phyloP scores from a whole-genome alignment of 1,140 invertebrate genomes.

The Akabosia matsudoensis region DNA sequence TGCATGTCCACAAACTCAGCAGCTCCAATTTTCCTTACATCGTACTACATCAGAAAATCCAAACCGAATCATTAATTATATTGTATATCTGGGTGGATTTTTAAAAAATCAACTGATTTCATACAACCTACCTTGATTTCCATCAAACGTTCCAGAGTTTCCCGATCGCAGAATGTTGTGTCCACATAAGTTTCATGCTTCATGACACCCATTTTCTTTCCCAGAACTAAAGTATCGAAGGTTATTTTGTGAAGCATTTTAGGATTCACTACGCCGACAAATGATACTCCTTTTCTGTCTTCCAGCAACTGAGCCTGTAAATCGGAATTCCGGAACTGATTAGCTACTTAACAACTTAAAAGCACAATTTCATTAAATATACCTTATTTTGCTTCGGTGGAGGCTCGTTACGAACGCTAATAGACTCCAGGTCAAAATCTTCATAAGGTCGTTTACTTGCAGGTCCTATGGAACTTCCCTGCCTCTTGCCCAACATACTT shows the following conservation, averaged over 20 bases:
- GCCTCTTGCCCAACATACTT: constrained; percentile 1
- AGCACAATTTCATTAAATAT: no score
- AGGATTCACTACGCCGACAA: no score
- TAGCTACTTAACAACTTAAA: no score
- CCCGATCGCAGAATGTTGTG: constrained; percentile 37
- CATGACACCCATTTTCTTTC: constrained; percentile 16
- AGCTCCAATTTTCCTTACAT: background rate
- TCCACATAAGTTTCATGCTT: constrained; percentile 38
- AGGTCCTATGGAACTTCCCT: background rate
- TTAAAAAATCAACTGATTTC: background rate
- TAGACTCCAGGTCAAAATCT: constrained; percentile 18
- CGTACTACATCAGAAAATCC: no score
- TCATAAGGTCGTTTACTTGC: constrained; percentile 6
- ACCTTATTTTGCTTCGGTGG: constrained; percentile 21
- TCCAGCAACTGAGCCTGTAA: no score
- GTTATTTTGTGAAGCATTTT: no score
- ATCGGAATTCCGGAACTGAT: no score
- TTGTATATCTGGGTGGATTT: no score
- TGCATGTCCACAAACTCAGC: background rate
- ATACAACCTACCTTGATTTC: constrained; percentile 41
- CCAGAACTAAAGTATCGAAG: constrained; percentile 33
- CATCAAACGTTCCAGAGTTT: constrained; percentile 40
- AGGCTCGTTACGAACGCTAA: constrained; percentile 6
- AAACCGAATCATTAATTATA: no score
- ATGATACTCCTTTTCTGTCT: no score